A percentile compares a stretch with the other conserved stretches of the same genome.
These are phyloP conservation scores for Danio jaintianensis DNA, from an alignment of 2,797 vertebrate species.

Conservation along the genomic window DNA sequence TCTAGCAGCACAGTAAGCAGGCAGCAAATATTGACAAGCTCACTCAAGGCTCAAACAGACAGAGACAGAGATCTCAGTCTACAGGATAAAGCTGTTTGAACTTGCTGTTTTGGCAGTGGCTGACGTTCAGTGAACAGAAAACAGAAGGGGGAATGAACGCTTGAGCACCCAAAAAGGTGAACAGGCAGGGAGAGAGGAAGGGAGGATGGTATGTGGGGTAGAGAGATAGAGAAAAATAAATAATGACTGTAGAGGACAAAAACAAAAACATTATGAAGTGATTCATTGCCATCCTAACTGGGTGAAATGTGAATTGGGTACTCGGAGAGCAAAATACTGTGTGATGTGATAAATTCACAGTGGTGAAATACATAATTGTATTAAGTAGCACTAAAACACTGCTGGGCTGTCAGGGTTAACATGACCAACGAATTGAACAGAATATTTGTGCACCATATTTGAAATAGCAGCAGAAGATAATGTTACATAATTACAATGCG, in stretches of 20 bases:
- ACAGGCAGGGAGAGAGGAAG: neutral
- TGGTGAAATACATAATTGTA: too few relatives aligned
- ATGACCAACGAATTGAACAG: too few relatives aligned
- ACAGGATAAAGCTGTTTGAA: slow-evolving; percentile 30
- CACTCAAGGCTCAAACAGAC: slow-evolving; percentile 60
- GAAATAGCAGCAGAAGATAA: too few relatives aligned
- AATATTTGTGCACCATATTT: too few relatives aligned
- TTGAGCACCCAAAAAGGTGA: slow-evolving; percentile 1
- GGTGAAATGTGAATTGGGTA: neutral
- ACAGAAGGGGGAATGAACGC: slow-evolving; percentile 27
- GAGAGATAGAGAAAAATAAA: slow-evolving; percentile 30
- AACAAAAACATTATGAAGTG: slow-evolving; percentile 22
- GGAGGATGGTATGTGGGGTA: slow-evolving; percentile 12
- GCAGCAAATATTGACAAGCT: slow-evolving; percentile 73
- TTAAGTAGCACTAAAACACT: too few relatives aligned
- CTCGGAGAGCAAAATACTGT: neutral
- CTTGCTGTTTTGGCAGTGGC: slow-evolving; percentile 36
- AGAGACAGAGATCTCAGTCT: slow-evolving; percentile 13
- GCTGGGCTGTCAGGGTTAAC: too few relatives aligned
- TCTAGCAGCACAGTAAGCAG: neutral
- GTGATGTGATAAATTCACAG: neutral
- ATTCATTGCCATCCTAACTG: neutral
- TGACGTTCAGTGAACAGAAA: slow-evolving; percentile 26
- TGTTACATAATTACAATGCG: too few relatives aligned
- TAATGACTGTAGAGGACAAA: slow-evolving; percentile 28